Percentiles rank a stretch among this genome's conserved stretches.
These are phyloP conservation scores for Micromesistius poutassou DNA, from an alignment of 2,797 vertebrate species.

Conservation along the genomic window DNA sequence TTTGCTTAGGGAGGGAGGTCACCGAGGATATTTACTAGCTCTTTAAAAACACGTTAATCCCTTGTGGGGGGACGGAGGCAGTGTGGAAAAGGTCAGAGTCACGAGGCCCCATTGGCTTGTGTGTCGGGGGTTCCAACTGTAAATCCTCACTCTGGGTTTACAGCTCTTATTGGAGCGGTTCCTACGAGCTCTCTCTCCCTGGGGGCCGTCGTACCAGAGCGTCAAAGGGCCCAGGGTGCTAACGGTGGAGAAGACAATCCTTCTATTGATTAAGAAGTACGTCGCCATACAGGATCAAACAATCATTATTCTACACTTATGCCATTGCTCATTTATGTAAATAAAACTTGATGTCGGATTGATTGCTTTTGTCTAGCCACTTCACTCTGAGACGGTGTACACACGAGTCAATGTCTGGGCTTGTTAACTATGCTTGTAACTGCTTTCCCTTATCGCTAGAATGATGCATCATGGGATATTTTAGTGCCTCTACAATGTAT, in stretches of 20 bases:
- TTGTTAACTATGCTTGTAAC: neutral
- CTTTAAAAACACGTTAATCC: conserved; percentile 27
- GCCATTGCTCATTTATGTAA: neutral
- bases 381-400: neutral
- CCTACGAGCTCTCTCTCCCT: neutral
- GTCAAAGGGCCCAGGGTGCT: neutral
- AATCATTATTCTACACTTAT: neutral
- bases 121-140: neutral
- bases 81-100: neutral
- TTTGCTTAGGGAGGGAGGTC: conserved; percentile 33
- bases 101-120: neutral
- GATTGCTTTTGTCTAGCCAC: neutral
- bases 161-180: neutral
- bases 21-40: conserved; percentile 34
- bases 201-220: neutral
- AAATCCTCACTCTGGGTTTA: neutral
- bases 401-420: neutral
- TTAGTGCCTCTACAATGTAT: neutral
- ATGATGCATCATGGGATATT: neutral
- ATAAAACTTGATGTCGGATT: neutral
- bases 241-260: neutral
- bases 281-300: neutral
- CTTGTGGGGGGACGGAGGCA: neutral
- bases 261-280: neutral
- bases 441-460: neutral